A percentile compares a stretch with the other conserved stretches of the same genome.
phyloP scores from a whole-genome alignment of 2,113 vertebrate species.

The Siphamia tubifer region DNA sequence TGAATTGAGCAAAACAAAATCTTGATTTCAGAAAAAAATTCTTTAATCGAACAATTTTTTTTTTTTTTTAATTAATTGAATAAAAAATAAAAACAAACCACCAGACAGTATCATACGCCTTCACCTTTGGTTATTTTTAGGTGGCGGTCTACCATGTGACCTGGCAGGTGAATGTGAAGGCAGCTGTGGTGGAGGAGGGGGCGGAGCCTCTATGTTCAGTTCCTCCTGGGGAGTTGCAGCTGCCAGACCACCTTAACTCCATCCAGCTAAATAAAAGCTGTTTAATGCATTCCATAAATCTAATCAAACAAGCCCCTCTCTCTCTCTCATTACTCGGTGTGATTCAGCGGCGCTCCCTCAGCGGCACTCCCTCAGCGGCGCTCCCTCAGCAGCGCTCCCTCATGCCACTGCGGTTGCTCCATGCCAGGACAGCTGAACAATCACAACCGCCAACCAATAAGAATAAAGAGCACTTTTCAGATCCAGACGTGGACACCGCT shows the following conservation, averaged over 20 bases:
- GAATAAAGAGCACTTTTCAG: constrained; percentile 46
- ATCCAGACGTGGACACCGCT: constrained; percentile 29
- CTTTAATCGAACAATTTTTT: too few species aligned
- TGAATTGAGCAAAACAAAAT: too few species aligned
- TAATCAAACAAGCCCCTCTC: constrained; percentile 71
- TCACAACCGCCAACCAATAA: constrained; percentile 41
- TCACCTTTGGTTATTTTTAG: constrained; percentile 20
- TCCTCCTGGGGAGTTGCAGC: constrained; percentile 52
- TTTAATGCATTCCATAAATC: constrained; percentile 80
- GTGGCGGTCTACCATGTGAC: constrained; percentile 29
- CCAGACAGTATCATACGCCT: too few species aligned
- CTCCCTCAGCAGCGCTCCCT: constrained; percentile 49
- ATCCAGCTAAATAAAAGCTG: constrained; percentile 71
- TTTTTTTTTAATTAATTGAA: too few species aligned
- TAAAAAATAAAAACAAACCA: too few species aligned
- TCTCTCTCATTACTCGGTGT: constrained; percentile 58
- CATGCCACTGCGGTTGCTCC: constrained; percentile 41
- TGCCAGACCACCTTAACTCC: constrained; percentile 59
- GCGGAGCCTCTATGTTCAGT: constrained; percentile 42
- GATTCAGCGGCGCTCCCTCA: constrained; percentile 52
- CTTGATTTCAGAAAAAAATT: too few species aligned
- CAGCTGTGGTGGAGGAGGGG: constrained; percentile 33
- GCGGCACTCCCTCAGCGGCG: too few species aligned
- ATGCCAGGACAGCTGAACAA: constrained; percentile 65
- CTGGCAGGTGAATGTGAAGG: constrained; percentile 71